A percentile compares a stretch with the other conserved stretches of the same genome.
Conservation (phyloP, 37 sponge, comb jelly and placozoan species). For the Halisarca cf. caerulea region DNA sequence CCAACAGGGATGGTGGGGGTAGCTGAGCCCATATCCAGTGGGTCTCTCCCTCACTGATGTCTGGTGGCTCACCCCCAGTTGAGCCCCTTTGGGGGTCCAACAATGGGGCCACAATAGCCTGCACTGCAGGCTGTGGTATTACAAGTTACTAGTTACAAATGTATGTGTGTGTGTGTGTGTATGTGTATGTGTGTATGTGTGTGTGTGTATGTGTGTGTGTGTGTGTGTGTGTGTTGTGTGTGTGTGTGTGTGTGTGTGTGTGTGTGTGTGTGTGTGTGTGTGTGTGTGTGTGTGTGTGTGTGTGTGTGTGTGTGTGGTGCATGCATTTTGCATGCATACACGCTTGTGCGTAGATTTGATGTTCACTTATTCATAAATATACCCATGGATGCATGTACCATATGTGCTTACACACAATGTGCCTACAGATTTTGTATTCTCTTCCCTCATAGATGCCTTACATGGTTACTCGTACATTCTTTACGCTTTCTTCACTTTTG, state of each 20-base stretch:
- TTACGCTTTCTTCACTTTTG: conserved; percentile 4
- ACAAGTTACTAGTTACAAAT: no score
- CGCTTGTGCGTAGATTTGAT: background rate
- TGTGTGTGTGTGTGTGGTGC: background rate
- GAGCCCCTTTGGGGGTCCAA: no score
- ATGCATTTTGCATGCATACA: background rate
- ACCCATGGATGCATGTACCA: background rate
- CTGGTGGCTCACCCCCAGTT: background rate
- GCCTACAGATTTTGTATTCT: background rate
- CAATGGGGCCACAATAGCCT: no score
- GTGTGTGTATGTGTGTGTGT: background rate
- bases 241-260: background rate
- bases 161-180: no score
- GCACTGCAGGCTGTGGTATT: no score
- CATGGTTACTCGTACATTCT: conserved; percentile 30
- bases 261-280: conserved; percentile 22
- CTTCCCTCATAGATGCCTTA: conserved; percentile 10
- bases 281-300: conserved; percentile 23
- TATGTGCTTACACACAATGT: no score
- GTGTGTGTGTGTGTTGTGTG: no score
- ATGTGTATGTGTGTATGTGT: background rate
- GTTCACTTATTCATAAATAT: background rate
- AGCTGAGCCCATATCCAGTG: no score
- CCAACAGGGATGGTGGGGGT: no score
- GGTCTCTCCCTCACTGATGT: no score